Conservation (phyloP, 92 coral and sea anemone species). For the Virgularia gustaviana region DNA sequence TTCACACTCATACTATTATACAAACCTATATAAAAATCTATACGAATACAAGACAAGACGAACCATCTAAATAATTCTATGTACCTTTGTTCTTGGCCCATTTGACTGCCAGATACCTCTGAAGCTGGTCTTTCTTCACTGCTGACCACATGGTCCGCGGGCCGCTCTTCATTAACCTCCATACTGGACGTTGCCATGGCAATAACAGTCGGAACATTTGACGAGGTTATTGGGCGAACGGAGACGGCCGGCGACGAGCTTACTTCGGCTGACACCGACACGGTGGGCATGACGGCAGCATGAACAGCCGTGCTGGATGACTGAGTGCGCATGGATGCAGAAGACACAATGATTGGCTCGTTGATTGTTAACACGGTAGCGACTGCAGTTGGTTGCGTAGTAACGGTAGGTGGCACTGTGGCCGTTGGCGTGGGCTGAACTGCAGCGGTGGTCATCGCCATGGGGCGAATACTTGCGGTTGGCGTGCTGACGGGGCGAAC, state of each 20-base stretch:
- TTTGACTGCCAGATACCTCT: conserved; percentile 33
- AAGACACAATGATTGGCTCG: conserved; percentile 56
- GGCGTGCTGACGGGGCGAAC: conserved; percentile 75
- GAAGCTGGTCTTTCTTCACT: conserved; percentile 52
- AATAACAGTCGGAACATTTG: conserved; percentile 1
- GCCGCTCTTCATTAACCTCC: conserved; percentile 39
- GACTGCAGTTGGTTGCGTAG: conserved; percentile 45
- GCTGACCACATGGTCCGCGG: conserved; percentile 3
- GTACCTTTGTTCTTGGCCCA: neutral
- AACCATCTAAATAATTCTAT: neutral
- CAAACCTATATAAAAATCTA: too few species aligned
- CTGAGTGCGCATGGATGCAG: neutral
- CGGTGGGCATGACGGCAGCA: neutral
- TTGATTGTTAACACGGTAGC: conserved; percentile 51
- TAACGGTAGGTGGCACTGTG: conserved; percentile 53
- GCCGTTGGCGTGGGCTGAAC: conserved; percentile 80
- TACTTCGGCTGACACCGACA: conserved; percentile 13
- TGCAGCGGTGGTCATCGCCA: conserved; percentile 82
- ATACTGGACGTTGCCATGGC: conserved; percentile 24
- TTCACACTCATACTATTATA: too few species aligned
- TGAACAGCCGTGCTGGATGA: neutral
- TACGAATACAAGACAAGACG: too few species aligned
- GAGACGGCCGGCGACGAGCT: conserved; percentile 42
- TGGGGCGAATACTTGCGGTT: conserved; percentile 92
- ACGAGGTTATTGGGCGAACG: conserved; percentile 71